Percentiles rank a stretch among this genome's conserved stretches.
phyloP scores from a whole-genome alignment of 2,888 invertebrate species.

The Synanthedon tipuliformis region DNA sequence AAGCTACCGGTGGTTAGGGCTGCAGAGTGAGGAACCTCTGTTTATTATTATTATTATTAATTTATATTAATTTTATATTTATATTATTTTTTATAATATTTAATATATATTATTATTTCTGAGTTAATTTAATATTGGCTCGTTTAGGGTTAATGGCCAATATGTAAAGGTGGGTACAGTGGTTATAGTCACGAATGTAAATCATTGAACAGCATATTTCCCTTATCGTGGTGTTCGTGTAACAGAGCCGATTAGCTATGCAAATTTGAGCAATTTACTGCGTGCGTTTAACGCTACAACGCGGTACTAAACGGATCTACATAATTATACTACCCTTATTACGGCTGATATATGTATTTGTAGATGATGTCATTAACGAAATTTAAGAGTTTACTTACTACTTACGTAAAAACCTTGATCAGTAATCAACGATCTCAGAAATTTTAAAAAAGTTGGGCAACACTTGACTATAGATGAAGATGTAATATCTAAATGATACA shows the following conservation, averaged over 20 bases:
- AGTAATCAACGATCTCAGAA: too few species aligned
- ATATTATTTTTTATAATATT: too few species aligned
- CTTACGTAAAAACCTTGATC: not conserved
- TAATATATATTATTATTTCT: too few species aligned
- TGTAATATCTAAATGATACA: too few species aligned
- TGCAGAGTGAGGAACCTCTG: too few species aligned
- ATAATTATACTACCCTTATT: not conserved
- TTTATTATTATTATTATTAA: too few species aligned
- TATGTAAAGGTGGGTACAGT: conserved; percentile 5
- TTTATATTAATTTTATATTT: too few species aligned
- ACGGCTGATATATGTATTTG: too few species aligned
- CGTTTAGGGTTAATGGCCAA: conserved; percentile 32
- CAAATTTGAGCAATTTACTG: conserved; percentile 40
- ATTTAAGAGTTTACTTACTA: not conserved
- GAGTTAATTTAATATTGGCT: conserved; percentile 9
- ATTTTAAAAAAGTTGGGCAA: too few species aligned
- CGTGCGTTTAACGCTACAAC: conserved; percentile 29
- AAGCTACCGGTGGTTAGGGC: too few species aligned
- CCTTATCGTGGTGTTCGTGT: conserved; percentile 34
- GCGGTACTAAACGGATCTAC: not conserved
- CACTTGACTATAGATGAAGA: too few species aligned
- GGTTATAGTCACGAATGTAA: conserved; percentile 27
- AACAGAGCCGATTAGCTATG: conserved; percentile 45
- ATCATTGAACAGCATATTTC: conserved; percentile 41
- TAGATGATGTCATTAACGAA: too few species aligned